These are phyloP conservation scores for Sminthopsis crassicaudata DNA, from an alignment of 2,113 vertebrate species.

Conservation along the genomic window DNA sequence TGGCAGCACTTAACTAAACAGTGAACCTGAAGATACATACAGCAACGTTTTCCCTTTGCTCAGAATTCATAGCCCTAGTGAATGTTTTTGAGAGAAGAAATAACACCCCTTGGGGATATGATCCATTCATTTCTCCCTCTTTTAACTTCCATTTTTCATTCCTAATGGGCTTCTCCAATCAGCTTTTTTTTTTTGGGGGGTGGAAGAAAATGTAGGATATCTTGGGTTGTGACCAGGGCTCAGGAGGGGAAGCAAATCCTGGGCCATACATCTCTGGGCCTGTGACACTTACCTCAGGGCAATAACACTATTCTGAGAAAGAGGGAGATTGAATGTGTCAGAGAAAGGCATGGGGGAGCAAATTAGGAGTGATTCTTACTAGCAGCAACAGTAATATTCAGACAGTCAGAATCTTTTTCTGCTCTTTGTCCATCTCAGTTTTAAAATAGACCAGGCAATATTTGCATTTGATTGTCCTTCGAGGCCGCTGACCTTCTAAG, in stretches of 20 bases:
- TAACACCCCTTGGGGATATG: background rate
- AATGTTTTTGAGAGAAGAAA: background rate
- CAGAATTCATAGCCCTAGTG: too few relatives aligned
- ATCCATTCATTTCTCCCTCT: background rate
- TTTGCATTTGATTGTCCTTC: slow-evolving; percentile 66
- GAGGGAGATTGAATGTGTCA: slow-evolving; percentile 12
- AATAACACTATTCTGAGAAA: slow-evolving; percentile 21
- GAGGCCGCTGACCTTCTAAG: slow-evolving; percentile 66
- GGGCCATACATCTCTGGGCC: slow-evolving; percentile 17
- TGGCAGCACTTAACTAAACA: background rate
- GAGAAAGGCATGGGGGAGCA: slow-evolving; percentile 47
- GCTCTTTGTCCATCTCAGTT: slow-evolving; percentile 57
- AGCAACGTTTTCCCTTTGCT: background rate
- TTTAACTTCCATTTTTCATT: slow-evolving; percentile 17
- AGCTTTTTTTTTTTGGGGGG: background rate
- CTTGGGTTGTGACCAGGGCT: background rate
- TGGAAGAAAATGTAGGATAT: background rate
- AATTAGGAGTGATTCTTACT: slow-evolving; percentile 54
- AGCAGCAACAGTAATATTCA: background rate
- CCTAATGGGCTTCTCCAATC: slow-evolving; percentile 15
- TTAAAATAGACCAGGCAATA: slow-evolving; percentile 47
- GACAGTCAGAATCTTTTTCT: slow-evolving; percentile 33
- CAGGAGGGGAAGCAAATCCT: background rate
- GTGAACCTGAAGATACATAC: background rate
- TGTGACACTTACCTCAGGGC: slow-evolving; percentile 5